Base-by-base conservation (phyloP, 2,113 vertebrate genomes). In the Neofelis nebulosa region DNA sequence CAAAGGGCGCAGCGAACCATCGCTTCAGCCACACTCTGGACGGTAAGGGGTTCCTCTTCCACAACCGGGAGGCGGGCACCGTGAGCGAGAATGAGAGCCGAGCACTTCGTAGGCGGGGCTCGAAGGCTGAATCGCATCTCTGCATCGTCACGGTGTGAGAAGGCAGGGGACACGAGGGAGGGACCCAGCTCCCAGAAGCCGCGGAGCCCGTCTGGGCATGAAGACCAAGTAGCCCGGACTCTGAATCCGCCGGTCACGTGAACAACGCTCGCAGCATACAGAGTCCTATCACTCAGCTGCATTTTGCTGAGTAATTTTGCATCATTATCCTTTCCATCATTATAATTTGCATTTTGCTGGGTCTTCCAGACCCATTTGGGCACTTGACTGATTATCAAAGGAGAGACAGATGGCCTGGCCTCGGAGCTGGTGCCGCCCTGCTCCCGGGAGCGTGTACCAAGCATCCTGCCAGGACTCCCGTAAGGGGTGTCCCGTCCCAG, bases 341-440 rank as follows among this genome's bases (percentile, higher is more conserved):
- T 38, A 38, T 38, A 38, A 38, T 38, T 38, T 38, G 38, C 38
- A 38, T 38, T 38, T 38, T 38, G 38, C 38, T 38, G 38, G 38
- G 97, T 95, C 12, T 94, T 96, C 97, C 95, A 96, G 93, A 94
- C 96, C 88, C 88, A 92, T 83, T 68, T n/a, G 63, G 92, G 69
- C 83, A 63, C 95, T 73, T 96, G 84, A 96, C 68, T 0, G 41
- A 90, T 76, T 61, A 12, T 14, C 78, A 63, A 57, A 91, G 91
- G 7, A 19, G 93, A 97, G 90, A 74, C 97, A 92, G 90, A 97
- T 71, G 88, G 98, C 68, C 76, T 57, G 63, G 90, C 95, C 91
- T 81, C 84, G 63, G 94, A 84, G 82, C 94, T 74, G 76, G 79
- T 57, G 52, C 41, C 38, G 68, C 52, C 87, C 65, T 29, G 78